Percentiles rank a stretch among this genome's conserved stretches.
Evolutionary conservation across 2,113 vertebrate genomes (phyloP).

Genomic region (Ictalurus punctatus): DNA sequence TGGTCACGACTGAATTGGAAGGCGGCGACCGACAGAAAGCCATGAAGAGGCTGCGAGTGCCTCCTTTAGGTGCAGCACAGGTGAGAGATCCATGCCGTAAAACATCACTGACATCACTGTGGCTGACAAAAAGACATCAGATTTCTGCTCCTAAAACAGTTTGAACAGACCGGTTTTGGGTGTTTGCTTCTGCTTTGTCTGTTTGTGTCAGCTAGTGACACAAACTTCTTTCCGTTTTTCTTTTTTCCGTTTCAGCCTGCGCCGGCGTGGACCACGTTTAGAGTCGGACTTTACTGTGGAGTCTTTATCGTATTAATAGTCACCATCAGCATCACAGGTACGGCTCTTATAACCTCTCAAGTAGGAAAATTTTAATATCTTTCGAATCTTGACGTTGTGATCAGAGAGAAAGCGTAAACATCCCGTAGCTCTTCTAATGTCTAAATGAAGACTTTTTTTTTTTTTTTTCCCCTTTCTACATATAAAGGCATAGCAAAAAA

Average conservation of each 20-base stretch:
- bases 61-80: constrained; percentile 96
- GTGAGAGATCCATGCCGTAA: constrained; percentile 64
- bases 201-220: not conserved
- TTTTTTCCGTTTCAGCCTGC: constrained; percentile 78
- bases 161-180: not conserved
- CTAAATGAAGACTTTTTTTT: not conserved
- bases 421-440: not conserved
- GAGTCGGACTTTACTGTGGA: constrained; percentile 94
- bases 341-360: not conserved
- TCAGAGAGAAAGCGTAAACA: not conserved
- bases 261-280: constrained; percentile 96
- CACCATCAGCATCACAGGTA: constrained; percentile 89
- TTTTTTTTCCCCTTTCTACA: not conserved
- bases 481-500: constrained; percentile 75
- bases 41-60: constrained; percentile 96
- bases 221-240: no score
- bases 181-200: not conserved
- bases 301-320: constrained; percentile 88
- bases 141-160: no score
- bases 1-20: constrained; percentile 95
- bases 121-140: no score
- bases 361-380: not conserved
- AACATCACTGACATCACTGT: not conserved
- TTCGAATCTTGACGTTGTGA: no score
- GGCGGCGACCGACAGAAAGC: constrained; percentile 96